A percentile compares a stretch with the other conserved stretches of the same genome.
These are phyloP conservation scores for Cheilinus undulatus DNA, from an alignment of 2,113 vertebrate species.

Conservation along the genomic window DNA sequence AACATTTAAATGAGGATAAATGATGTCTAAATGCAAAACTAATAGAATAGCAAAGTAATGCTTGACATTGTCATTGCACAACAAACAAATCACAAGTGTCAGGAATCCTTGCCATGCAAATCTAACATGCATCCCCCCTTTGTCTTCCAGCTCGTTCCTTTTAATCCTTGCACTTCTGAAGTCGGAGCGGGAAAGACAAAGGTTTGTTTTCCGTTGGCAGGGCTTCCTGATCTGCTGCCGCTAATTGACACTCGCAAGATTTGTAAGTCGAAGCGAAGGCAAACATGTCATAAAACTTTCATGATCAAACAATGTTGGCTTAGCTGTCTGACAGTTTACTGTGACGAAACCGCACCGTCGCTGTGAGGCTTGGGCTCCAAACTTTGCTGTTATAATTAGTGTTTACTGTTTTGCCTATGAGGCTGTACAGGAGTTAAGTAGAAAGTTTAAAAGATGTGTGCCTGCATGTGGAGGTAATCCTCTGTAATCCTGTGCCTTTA, in stretches of 20 bases:
- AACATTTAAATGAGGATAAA: conserved; percentile 20
- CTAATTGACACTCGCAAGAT: conserved; percentile 76
- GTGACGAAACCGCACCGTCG: conserved; percentile 7
- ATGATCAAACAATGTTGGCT: conserved; percentile 68
- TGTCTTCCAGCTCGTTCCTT: conserved; percentile 58
- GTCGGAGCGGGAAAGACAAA: conserved; percentile 60
- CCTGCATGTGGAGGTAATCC: conserved; percentile 8
- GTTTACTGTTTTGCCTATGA: conserved; percentile 27
- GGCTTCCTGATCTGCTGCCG: conserved; percentile 65
- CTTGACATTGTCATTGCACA: conserved; percentile 27
- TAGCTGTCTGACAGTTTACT: conserved; percentile 46
- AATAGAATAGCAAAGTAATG: background rate
- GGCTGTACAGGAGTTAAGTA: background rate
- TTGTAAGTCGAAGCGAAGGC: conserved; percentile 61
- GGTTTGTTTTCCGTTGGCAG: conserved; percentile 68
- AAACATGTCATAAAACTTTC: conserved; percentile 71
- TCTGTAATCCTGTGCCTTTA: conserved; percentile 36
- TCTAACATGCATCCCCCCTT: conserved; percentile 49
- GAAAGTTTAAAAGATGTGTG: conserved; percentile 13
- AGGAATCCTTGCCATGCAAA: conserved; percentile 56
- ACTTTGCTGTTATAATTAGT: conserved; percentile 45
- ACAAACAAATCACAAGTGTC: conserved; percentile 70
- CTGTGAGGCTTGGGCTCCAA: conserved; percentile 38
- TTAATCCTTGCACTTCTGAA: conserved; percentile 68
- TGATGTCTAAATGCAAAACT: conserved; percentile 28